Evolutionary conservation across 2,113 vertebrate genomes (phyloP).

Genomic region (Ceyx cyanopectus): DNA sequence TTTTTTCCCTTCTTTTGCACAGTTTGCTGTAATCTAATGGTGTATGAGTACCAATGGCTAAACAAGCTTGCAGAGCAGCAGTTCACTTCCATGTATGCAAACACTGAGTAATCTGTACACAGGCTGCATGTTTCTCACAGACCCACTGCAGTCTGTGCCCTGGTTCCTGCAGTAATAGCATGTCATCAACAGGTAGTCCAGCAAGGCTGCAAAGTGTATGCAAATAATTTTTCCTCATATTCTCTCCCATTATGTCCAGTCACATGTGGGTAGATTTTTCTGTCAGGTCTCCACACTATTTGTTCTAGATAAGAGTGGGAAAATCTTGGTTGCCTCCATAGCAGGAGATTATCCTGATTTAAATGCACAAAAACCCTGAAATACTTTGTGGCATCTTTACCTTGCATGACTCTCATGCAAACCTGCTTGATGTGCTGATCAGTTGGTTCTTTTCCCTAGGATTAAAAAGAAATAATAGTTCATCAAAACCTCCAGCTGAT

Average conservation of each 20-base stretch:
- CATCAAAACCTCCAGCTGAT: background rate
- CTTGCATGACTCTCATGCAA: constrained; percentile 98
- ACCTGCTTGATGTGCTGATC: constrained; percentile 97
- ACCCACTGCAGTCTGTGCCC: background rate
- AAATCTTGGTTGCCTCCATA: background rate
- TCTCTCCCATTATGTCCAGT: background rate
- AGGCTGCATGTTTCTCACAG: background rate
- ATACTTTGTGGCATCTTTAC: constrained; percentile 75
- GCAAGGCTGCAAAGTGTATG: background rate
- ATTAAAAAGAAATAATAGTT: constrained; percentile 11
- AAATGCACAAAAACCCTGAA: background rate
- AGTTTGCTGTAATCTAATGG: background rate
- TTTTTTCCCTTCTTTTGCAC: background rate
- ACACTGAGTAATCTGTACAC: background rate
- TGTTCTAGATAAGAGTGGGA: background rate
- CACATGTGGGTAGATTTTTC: background rate
- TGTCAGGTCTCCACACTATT: background rate
- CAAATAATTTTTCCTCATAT: background rate
- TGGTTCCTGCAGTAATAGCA: background rate
- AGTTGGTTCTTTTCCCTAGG: constrained; percentile 91
- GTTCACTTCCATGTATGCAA: background rate
- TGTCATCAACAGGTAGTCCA: background rate
- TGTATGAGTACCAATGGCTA: background rate
- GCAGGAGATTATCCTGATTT: background rate
- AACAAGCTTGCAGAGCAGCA: background rate